phyloP scores from a whole-genome alignment of 2,797 vertebrate genomes.

The Telmatherina bonti region DNA sequence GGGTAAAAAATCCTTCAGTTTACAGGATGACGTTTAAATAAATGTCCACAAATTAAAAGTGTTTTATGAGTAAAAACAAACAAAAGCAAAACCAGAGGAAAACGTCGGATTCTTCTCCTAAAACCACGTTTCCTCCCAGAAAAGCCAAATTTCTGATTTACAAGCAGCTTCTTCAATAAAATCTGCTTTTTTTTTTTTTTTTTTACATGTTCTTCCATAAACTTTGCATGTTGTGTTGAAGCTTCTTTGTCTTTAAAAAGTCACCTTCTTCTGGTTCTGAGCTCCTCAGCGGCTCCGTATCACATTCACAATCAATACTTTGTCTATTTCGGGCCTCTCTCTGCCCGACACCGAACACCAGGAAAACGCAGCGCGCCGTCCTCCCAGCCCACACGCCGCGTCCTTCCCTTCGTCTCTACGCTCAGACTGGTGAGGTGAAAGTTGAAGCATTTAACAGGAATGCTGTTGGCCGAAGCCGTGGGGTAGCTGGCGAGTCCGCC shows the following conservation, averaged over 20 bases:
- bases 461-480: neutral
- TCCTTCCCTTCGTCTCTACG: constrained; percentile 23
- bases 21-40: too few species aligned
- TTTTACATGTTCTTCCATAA: too few species aligned
- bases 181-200: too few species aligned
- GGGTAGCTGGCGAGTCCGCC: neutral
- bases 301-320: constrained; percentile 33
- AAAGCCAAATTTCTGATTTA: too few species aligned
- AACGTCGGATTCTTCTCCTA: too few species aligned
- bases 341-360: constrained; percentile 36
- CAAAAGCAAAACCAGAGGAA: too few species aligned
- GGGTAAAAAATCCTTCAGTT: too few species aligned
- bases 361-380: neutral
- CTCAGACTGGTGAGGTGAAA: neutral
- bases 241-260: neutral
- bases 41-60: too few species aligned
- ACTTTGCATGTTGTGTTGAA: too few species aligned
- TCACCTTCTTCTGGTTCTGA: neutral
- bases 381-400: constrained; percentile 26
- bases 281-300: constrained; percentile 12
- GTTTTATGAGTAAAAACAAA: too few species aligned
- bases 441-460: constrained; percentile 3
- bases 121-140: too few species aligned
- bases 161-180: too few species aligned
- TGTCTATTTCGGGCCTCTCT: constrained; percentile 24